Evolutionary conservation across 1,140 invertebrate genomes (phyloP).

Genomic region (Hypothenemus hampei): DNA sequence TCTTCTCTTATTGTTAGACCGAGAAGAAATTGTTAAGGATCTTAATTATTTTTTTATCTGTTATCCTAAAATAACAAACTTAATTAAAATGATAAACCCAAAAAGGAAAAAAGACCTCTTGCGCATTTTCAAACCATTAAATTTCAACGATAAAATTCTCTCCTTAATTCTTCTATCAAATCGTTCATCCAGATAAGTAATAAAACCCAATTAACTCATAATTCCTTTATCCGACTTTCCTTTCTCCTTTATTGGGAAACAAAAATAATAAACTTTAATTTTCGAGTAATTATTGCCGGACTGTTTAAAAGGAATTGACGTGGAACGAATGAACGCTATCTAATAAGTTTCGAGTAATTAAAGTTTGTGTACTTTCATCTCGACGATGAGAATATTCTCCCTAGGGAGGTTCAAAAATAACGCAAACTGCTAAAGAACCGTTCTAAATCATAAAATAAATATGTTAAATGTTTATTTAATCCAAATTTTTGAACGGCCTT

Average conservation of each 20-base stretch:
- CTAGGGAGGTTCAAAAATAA: too few relatives aligned
- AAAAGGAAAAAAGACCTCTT: too few relatives aligned
- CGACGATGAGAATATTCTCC: too few relatives aligned
- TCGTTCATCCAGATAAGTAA: conserved; percentile 27
- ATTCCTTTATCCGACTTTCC: conserved; percentile 28
- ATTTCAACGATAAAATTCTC: conserved; percentile 17
- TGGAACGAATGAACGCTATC: conserved; percentile 21
- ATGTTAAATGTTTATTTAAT: too few relatives aligned
- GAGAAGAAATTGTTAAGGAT: too few relatives aligned
- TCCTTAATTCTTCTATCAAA: conserved; percentile 23
- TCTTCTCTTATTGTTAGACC: too few relatives aligned
- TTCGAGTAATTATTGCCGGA: conserved; percentile 26
- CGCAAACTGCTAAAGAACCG: too few relatives aligned
- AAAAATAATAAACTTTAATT: conserved; percentile 30
- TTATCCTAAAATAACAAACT: conserved; percentile 4
- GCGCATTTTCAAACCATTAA: conserved; percentile 15
- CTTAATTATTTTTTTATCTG: too few relatives aligned
- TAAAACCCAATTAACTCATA: conserved; percentile 30
- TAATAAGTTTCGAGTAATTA: conserved; percentile 25
- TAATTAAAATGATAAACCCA: conserved; percentile 19
- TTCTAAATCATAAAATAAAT: too few relatives aligned
- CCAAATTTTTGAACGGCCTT: too few relatives aligned
- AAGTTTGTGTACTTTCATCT: conserved; percentile 23
- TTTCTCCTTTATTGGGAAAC: conserved; percentile 28
- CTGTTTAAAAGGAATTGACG: conserved; percentile 25